Base-by-base conservation (phyloP, 2,113 vertebrate species). In the Lophius piscatorius region DNA sequence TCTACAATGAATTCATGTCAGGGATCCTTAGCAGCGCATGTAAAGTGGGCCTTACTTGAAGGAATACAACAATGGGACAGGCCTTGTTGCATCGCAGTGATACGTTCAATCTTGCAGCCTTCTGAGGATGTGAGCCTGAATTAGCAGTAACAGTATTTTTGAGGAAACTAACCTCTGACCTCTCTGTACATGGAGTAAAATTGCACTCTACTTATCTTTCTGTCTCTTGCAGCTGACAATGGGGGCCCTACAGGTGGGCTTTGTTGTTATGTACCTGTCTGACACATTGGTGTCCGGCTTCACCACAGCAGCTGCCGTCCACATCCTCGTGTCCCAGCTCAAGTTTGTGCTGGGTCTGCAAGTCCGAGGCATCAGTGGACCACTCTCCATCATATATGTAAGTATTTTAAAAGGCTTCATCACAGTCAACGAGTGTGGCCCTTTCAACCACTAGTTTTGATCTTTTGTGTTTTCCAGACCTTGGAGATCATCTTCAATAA, bases 221-320 rank as follows among this genome's bases (percentile, higher is more conserved):
- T 46, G 0, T 74, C 11, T 78, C 20, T 82, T 88, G 55, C 87
- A 99, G 96, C 63, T 98, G 79, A 78, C 78, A 2, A 83, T 98
- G 89, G 97, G 96, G 2, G 0, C 92, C 2, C 64, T 98, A 1
- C 94, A 89, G 77, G 62, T 96, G 16, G 97, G 96, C 42, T 98
- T 99, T 28, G 91, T 98, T 0, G 95, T 94, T 58, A 93, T 94
- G 69, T 99, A 98, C 84, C 83, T 98, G n/a, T 99, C 97, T 0
- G 94, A 98, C 50, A 93, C 95, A 0, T 85, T 98, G 55, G 91
- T 99, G 61, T 98, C 96, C 0, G 95, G 94, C 55, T 98, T 98
- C 82, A 97, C 96, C 2, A 97, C 95, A 0, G 97, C 95, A 3
- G 95, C 97, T 0, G 97, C 97, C 0, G 5, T 98, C 51, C 95